phyloP scores from a whole-genome alignment of 2,888 invertebrate genomes.

The Philopedon plagiatum region DNA sequence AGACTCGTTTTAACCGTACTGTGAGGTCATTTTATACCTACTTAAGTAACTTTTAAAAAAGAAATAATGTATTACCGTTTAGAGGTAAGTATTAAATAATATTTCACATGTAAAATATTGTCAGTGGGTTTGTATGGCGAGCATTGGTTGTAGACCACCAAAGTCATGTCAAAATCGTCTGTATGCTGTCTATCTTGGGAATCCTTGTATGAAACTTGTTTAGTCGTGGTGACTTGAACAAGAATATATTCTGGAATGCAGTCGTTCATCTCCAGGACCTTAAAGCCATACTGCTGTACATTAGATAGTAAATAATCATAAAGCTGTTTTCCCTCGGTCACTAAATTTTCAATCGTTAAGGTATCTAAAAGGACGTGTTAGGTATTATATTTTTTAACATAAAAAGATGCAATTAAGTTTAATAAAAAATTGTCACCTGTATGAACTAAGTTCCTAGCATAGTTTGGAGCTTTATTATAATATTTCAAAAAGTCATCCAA shows the following conservation, averaged over 20 bases:
- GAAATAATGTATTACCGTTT: slow-evolving; percentile 64
- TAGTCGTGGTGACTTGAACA: slow-evolving; percentile 74
- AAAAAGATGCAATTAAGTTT: not conserved
- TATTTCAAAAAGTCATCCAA: slow-evolving; percentile 83
- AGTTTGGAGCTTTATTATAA: slow-evolving; percentile 83
- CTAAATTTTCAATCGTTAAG: slow-evolving; percentile 73
- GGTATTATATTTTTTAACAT: slow-evolving; percentile 7
- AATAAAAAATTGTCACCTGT: slow-evolving; percentile 70
- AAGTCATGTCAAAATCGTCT: slow-evolving; percentile 78
- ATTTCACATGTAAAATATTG: slow-evolving; percentile 71
- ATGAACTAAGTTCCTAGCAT: slow-evolving; percentile 80
- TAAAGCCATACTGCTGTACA: slow-evolving; percentile 78
- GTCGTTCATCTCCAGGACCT: slow-evolving; percentile 75
- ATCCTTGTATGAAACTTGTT: slow-evolving; percentile 74
- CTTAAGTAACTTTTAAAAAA: no score
- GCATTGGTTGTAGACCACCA: slow-evolving; percentile 76
- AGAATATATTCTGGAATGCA: slow-evolving; percentile 74
- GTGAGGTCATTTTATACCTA: no score
- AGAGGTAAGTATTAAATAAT: slow-evolving; percentile 75
- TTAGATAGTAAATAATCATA: slow-evolving; percentile 80
- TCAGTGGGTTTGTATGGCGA: slow-evolving; percentile 63
- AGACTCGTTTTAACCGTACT: no score
- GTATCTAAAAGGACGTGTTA: slow-evolving; percentile 72
- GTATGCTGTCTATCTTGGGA: slow-evolving; percentile 74
- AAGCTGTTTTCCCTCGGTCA: slow-evolving; percentile 76